A percentile compares a stretch with the other conserved stretches of the same genome.
These are phyloP conservation scores for Tupaia tana DNA, from an alignment of 2,113 vertebrate genomes.

Conservation along the genomic window DNA sequence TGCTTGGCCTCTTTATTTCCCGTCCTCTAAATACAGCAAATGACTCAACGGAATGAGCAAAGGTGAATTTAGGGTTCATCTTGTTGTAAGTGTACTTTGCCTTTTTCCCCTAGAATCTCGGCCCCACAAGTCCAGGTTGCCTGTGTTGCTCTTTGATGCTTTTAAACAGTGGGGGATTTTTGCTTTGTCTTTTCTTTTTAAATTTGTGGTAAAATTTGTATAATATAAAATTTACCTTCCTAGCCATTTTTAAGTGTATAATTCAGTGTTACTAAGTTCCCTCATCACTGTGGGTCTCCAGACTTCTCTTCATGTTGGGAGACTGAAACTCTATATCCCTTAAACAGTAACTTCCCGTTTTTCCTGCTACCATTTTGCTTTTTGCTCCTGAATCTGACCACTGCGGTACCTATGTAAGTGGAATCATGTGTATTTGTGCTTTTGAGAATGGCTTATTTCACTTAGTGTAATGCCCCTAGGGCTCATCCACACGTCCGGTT, in stretches of 20 bases:
- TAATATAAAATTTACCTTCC: background rate
- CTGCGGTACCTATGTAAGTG: background rate
- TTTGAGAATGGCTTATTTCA: background rate
- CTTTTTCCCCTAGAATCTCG: conserved; percentile 32
- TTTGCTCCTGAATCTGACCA: background rate
- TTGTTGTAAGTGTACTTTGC: background rate
- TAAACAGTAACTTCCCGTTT: background rate
- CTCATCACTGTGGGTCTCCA: background rate
- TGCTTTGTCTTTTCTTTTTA: background rate
- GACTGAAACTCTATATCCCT: background rate
- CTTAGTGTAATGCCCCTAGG: background rate
- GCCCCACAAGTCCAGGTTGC: background rate
- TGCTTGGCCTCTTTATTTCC: background rate
- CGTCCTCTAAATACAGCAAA: background rate
- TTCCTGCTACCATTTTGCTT: background rate
- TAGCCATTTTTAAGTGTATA: background rate
- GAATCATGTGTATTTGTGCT: background rate
- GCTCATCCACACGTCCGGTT: background rate
- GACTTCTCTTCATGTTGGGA: background rate
- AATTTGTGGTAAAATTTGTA: background rate
- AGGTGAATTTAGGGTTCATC: background rate
- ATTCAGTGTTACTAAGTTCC: background rate
- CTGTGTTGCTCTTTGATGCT: conserved; percentile 37
- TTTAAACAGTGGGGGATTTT: background rate
- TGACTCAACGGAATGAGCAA: background rate